Evolutionary conservation across 2,797 vertebrate genomes (phyloP), one percentile per base, ranked within the genome.

Genomic region (Dendrocincla tyrannina): DNA sequence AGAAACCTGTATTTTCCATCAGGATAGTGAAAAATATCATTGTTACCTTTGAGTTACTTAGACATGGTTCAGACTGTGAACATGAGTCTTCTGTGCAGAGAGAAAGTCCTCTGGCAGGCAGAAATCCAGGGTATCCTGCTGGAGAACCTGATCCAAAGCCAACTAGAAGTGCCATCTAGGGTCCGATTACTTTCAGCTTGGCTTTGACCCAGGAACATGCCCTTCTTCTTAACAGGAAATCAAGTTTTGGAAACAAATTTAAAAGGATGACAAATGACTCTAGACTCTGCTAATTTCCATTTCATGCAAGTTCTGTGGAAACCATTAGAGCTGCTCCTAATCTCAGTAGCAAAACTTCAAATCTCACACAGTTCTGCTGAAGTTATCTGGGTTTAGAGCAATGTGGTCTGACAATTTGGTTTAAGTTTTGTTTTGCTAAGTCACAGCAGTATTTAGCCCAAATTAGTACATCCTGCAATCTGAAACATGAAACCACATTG

Each of bases 141-240:
- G 44, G 19, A 86, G 20, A 84, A 47, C 35, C 37, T 47, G 69
- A 53, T 59, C 85, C 85, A 82, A 88, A 91, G 50, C 53, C 83
- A 84, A 52, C 59, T 49, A 68, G 46, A 94, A 94, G 62, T 84
- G 58, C 13, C 69, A 72, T 35, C 79, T 39, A 75, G 66, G 55
- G 50, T 60, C 44, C 1, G 1, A 42, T 41, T 88, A 52, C 55
- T 66, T 91, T 79, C 69, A 86, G 62, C 14, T 58, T 88, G 62
- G 32, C 76, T 89, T 75, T 92, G 82, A 93, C 86, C 79, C 79
- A 82, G 67, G 92, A 91, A 75, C 91, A 84, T 68, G 91, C 70
- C 91, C 87, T 95, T 90, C 94, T 94, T 94, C 90, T 92, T 88
- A 64, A 35, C 50, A 95, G 95, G 94, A 96, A 97, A 91, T 86